phyloP scores from a whole-genome alignment of 1,140 invertebrate species.

The Rhynchophorus ferrugineus region DNA sequence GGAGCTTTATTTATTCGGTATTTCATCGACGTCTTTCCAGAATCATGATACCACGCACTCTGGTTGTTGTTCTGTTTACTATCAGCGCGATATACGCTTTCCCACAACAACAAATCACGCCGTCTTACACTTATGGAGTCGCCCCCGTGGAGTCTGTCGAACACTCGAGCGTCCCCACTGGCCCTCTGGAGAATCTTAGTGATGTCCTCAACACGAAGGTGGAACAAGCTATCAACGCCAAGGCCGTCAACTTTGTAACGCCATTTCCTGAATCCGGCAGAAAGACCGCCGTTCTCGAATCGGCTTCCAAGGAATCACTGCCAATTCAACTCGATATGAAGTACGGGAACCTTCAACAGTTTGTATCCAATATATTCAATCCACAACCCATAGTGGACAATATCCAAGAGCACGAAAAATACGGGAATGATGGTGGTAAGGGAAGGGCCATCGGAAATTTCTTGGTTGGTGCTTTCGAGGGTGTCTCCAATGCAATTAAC shows the following conservation, averaged over 20 bases:
- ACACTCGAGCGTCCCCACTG: too few relatives aligned
- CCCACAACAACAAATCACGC: too few relatives aligned
- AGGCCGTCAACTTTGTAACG: slow-evolving; percentile 21
- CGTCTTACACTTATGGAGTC: too few relatives aligned
- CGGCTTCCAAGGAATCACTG: slow-evolving; percentile 24
- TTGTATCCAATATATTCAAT: slow-evolving; percentile 43
- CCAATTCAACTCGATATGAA: slow-evolving; percentile 34
- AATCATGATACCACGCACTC: too few relatives aligned
- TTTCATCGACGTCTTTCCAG: too few relatives aligned
- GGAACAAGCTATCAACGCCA: slow-evolving; percentile 14
- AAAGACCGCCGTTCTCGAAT: slow-evolving; percentile 29
- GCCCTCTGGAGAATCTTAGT: slow-evolving; percentile 21
- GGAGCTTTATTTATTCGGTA: too few relatives aligned
- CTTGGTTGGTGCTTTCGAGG: slow-evolving; percentile 51
- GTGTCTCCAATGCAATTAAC: slow-evolving; percentile 49
- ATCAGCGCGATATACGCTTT: too few relatives aligned
- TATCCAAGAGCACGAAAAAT: slow-evolving; percentile 60
- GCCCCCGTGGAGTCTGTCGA: too few relatives aligned
- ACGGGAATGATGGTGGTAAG: slow-evolving; percentile 58
- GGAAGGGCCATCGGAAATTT: slow-evolving; percentile 48
- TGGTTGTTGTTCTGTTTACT: too few relatives aligned
- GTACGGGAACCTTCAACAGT: slow-evolving; percentile 43
- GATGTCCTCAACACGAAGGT: slow-evolving; percentile 23
- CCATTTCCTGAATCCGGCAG: slow-evolving; percentile 32
- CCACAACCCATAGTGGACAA: slow-evolving; percentile 61